Evolutionary conservation across 2,113 vertebrate genomes (phyloP), one percentile per base, ranked within the genome.

Genomic region (Pterophyllum scalare): DNA sequence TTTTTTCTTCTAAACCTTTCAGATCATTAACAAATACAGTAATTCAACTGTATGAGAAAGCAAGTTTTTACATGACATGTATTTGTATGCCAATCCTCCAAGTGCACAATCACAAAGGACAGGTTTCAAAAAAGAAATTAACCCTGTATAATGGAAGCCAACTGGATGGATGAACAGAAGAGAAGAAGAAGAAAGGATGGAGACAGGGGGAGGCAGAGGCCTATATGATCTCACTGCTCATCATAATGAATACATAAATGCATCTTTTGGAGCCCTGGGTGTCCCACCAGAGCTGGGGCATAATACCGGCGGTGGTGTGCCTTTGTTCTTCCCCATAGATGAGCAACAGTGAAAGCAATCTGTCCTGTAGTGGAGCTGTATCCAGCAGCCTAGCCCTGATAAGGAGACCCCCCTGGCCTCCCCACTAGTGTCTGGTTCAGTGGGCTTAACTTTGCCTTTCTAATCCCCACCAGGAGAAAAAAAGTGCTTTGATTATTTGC

Each of bases 271-370:
- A 83, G 96, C 96, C 96, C 96, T 97, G 96, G 95, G 96, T 96
- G 96, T 87, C 96, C 96, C 96, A 95, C 94, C 96, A 95, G 96
- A 96, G 96, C 95, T 92, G 77, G 96, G 95, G 96, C 96, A 96
- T 97, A 97, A 97, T 96, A 96, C 96, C 94, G 96, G 96, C 95
- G 95, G 96, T 96, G 58, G 58, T 2, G 95, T 93, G 96, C 96
- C 97, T 98, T 98, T 98, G 97, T 98, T 98, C 97, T 96, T 46
- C 54, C 5, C 60, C 12, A 95, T 95, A 96, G 97, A 96, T 97
- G 94, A 97, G 96, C 96, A 96, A 96, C 97, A 96, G 97, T 97
- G 97, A 98, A 98, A 98, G 97, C 97, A 97, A 97, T 97, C 97
- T 97, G 96, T 97, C 96, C 97, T 96, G 96, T 97, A 96, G 97